A percentile compares a stretch with the other conserved stretches of the same genome.
Evolutionary conservation across 2,888 invertebrate species (phyloP).

Genomic region (Harpagoxenus sublaevis): DNA sequence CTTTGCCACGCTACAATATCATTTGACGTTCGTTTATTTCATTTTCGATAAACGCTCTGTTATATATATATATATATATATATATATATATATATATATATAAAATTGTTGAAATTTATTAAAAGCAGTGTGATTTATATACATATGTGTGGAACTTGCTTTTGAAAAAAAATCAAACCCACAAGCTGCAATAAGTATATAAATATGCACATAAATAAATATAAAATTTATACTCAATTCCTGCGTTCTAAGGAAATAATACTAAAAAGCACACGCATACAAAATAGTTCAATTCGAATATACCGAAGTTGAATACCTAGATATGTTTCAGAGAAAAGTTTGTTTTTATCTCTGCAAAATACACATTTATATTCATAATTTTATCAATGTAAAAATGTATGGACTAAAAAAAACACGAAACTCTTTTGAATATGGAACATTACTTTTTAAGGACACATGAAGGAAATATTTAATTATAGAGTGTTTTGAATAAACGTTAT

Average conservation of each 20-base stretch:
- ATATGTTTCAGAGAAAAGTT: conserved; percentile 56
- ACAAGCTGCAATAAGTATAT: conserved; percentile 44
- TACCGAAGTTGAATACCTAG: conserved; percentile 49
- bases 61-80: too few relatives aligned
- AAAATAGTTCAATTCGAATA: conserved; percentile 59
- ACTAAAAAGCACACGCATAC: conserved; percentile 50
- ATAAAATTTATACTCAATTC: conserved; percentile 38
- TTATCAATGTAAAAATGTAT: conserved; percentile 21
- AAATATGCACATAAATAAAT: conserved; percentile 22
- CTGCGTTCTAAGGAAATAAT: conserved; percentile 30
- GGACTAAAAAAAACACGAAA: conserved; percentile 1
- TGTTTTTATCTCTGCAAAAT: conserved; percentile 61
- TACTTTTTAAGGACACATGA: conserved; percentile 17
- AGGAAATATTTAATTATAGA: conserved; percentile 13
- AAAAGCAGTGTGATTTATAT: conserved; percentile 16
- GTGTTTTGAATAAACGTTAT: conserved; percentile 37
- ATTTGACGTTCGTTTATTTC: background rate
- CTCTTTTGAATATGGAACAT: conserved; percentile 35
- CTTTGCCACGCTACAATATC: conserved; percentile 10
- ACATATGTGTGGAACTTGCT: conserved; percentile 2
- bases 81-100: too few relatives aligned
- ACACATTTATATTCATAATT: conserved; percentile 39
- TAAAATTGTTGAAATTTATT: background rate
- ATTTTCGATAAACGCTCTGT: background rate
- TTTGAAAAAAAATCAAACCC: conserved; percentile 31